Evolutionary conservation across 2,113 vertebrate species (phyloP), one percentile per base, ranked within the genome.

Genomic region (Calidris pygmaea): DNA sequence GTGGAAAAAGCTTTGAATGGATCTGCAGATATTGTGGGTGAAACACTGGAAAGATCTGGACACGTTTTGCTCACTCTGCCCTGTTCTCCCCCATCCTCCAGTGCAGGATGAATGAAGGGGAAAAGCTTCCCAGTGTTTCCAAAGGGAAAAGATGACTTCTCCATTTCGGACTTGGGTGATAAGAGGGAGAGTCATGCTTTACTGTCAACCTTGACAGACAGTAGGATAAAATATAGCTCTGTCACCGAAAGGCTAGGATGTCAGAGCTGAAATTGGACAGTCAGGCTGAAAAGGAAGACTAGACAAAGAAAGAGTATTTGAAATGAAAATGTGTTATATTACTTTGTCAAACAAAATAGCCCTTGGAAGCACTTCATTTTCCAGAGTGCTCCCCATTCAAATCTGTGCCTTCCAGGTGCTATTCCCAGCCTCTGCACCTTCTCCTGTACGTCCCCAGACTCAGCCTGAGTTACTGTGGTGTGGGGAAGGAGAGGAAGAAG

Each of bases 391-490:
- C 9, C 20, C 12, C 10, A 2, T 80, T 96, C 23, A 87, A 24
- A 12, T 74, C n/a, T 59, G 16, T 58, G 55, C 27, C 50, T 91
- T 70, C 50, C 41, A 56, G 45, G 21, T 45, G 34, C 30, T 85
- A 0, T 77, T 87, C 15, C 58, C 21, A 30, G 23, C 34, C 50
- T 87, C 45, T 66, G 30, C 9, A 35, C 24, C 15, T 63, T 88
- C 23, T 66, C 26, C 7, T 26, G 6, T 14, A 6, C 0, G 0
- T 62, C 47, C 21, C 20, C 39, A 65, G 43, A 32, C 22, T 65
- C 13, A 78, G 26, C 32, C 37, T 71, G 60, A 12, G 23, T 89
- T 47, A 18, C 24, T 47, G 37, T 22, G 77, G 0, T 34, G 1
- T 48, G 8, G 11, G 27, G 17, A 59, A 75, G 56, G 12, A 75